phyloP scores from a whole-genome alignment of 2,888 invertebrate species.

The Galerucella pusilla region DNA sequence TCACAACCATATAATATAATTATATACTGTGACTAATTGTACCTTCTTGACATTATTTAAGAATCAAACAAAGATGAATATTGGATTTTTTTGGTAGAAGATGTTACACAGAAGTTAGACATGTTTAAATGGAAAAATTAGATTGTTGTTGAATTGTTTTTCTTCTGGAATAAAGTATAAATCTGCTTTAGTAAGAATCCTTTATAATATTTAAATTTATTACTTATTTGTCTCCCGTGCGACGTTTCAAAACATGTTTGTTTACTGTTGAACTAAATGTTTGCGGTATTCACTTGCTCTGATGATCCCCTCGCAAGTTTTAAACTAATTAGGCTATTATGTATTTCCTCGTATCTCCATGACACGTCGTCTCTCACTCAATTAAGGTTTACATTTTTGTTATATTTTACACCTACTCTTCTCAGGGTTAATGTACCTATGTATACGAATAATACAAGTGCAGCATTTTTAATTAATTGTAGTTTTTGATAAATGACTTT shows the following conservation, averaged over 20 bases:
- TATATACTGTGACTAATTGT: too few relatives aligned
- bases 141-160: too few relatives aligned
- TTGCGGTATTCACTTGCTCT: neutral
- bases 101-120: too few relatives aligned
- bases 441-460: neutral
- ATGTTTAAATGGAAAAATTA: too few relatives aligned
- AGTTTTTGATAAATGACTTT: neutral
- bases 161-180: too few relatives aligned
- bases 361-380: neutral
- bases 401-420: neutral
- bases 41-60: too few relatives aligned
- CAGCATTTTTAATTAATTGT: neutral
- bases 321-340: neutral
- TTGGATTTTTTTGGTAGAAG: too few relatives aligned
- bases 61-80: too few relatives aligned
- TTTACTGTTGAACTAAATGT: neutral
- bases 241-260: neutral
- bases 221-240: too few relatives aligned
- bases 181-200: too few relatives aligned
- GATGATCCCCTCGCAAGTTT: neutral
- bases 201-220: too few relatives aligned
- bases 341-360: neutral
- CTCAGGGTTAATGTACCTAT: neutral
- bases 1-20: too few relatives aligned
- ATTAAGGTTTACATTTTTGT: neutral